Base-by-base conservation (phyloP, 2,113 vertebrate species). In the Nycticorax nycticorax region DNA sequence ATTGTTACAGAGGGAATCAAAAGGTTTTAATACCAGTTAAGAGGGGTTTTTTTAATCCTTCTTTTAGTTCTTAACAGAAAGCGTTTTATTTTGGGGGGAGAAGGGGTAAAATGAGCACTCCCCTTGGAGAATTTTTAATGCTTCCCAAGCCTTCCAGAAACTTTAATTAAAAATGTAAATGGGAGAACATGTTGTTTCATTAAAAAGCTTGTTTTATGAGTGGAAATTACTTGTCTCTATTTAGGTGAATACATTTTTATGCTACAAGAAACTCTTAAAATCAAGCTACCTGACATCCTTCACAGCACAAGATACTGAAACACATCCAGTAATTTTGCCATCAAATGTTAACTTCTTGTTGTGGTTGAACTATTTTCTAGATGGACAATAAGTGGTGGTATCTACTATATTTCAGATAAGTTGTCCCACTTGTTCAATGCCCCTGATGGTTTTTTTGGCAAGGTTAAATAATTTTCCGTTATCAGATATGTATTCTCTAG, bases 1-100 rank as follows among this genome's bases (percentile, higher is more conserved):
- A 43, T 90, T 93, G 55, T 69, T 73, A 45, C n/a, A 80, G 62
- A 79, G 16, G 6, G 15, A 84, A 47, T 59, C 4, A 59, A 95
- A 94, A 93, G 8, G 12, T 57, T 97, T 96, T 84, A 52, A 96
- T 71, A 91, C 28, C 26, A 77, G 35, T 80, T 95, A 85, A 81
- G 18, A 27, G 2, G 2, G 7, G 10, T 32, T 27, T 59, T 63
- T 26, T 43, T 13, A 84, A 86, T 93, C 43, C 4, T 73, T 50
- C 23, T 83, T 80, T 55, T 21, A 71, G 3, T 75, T 84, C 35
- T 83, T 73, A 87, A 66, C 7, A 53, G 43, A 76, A 91, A 76
- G 14, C 35, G 5, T 14, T 63, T n/a, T 84, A 26, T 43, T 63
- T 24, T 52, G 2, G 5, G 5, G 4, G 6, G 10, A 16, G 14